phyloP scores from a whole-genome alignment of 1,140 invertebrate genomes.

The Trypoxylus dichotomus region DNA sequence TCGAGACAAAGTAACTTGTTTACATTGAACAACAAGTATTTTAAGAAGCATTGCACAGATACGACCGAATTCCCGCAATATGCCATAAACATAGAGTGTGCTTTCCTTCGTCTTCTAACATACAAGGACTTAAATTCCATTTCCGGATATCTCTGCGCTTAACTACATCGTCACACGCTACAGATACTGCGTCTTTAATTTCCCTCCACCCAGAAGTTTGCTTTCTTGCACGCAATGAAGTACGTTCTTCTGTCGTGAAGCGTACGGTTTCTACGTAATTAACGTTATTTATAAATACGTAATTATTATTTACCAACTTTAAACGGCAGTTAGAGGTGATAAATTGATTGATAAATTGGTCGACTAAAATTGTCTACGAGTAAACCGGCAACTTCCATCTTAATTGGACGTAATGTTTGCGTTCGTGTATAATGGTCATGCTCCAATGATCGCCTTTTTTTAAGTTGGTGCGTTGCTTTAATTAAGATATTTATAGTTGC shows the following conservation, averaged over 20 bases:
- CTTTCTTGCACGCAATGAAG: background rate
- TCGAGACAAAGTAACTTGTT: no score
- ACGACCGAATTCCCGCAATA: no score
- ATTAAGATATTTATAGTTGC: no score
- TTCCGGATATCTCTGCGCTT: background rate
- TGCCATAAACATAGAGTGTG: no score
- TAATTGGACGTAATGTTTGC: background rate
- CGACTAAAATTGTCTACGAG: background rate
- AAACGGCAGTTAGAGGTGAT: background rate
- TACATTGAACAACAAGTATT: no score
- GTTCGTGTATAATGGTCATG: background rate
- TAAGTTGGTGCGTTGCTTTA: background rate
- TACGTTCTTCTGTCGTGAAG: background rate
- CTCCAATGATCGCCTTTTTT: background rate
- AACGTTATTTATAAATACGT: conserved; percentile 3
- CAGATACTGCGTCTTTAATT: background rate
- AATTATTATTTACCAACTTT: background rate
- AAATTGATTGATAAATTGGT: conserved; percentile 4
- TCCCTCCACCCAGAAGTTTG: background rate
- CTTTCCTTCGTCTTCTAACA: no score
- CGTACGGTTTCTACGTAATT: background rate
- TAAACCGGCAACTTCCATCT: background rate
- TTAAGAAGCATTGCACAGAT: no score
- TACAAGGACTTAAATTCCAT: no score
- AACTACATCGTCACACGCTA: background rate